Evolutionary conservation across 92 coral and sea anemone genomes (phyloP), one percentile per base, ranked within the genome.

Genomic region (Paragorgia papillata): DNA sequence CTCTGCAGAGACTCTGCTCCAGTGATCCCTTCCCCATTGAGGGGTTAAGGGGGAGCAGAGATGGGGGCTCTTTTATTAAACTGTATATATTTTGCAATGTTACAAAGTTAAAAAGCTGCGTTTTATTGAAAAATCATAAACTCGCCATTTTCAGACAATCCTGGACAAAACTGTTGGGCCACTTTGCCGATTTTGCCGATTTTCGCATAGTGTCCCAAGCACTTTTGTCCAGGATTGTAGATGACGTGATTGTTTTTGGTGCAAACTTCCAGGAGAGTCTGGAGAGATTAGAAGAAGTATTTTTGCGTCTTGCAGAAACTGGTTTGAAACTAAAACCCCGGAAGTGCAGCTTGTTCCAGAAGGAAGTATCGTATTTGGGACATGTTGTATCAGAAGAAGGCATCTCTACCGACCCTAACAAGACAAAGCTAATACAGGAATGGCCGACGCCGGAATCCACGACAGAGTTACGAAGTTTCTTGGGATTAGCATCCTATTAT

Each of bases 401-500:
- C 64, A 26, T 81, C n/a, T 28, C 20, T 4, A 71, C 86, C 33
- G 89, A 88, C 37, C 85, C 84, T n/a, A 69, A 7, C 28, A 50
- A 84, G 66, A 31, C 76, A 1, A 74, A 80, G 37, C 68, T 49
- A 19, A 76, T 83, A 19, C 50, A 46, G 9, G 58, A 35, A 19
- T 84, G 83, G 85, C 90, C 85, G 2, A 37, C 70, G 37, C 82
- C 88, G 3, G 79, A 83, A 31, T 44, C 57, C 24, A 49, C 43
- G 6, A 73, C 85, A 17, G 85, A 87, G 50, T 70, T 79, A 15
- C 67, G 68, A 68, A 78, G 88, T 26, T 79, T 87, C 43, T 53
- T 83, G 0, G 85, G 88, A 25, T 78, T 83, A 19, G 88, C 82
- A 18, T 58, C 80, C 4, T 82, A 69, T 27, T 86, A 86, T 33